phyloP scores from a whole-genome alignment of 1,140 invertebrate species.

The Zaprionus capensis region DNA sequence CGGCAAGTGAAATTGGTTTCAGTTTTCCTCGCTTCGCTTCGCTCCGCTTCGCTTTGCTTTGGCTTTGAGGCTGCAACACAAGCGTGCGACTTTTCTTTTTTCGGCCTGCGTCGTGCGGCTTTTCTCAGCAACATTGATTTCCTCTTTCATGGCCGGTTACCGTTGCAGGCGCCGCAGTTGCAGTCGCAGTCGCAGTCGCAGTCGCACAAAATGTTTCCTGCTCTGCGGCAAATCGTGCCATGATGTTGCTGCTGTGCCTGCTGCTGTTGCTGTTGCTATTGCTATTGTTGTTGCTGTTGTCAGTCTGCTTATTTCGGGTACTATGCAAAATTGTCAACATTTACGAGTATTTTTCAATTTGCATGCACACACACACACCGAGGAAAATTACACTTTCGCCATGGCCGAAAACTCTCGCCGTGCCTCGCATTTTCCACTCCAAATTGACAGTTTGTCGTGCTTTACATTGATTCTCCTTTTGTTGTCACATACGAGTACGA shows the following conservation, averaged over 20 bases:
- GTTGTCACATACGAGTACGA: neutral
- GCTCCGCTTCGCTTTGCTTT: neutral
- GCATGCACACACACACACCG: slow-evolving; percentile 24
- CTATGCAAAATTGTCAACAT: slow-evolving; percentile 56
- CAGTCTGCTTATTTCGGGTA: slow-evolving; percentile 38
- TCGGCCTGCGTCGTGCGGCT: slow-evolving; percentile 31
- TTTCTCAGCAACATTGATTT: slow-evolving; percentile 72
- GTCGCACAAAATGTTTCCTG: slow-evolving; percentile 66
- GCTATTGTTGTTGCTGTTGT: slow-evolving; percentile 31
- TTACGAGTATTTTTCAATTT: slow-evolving; percentile 45
- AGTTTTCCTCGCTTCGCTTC: slow-evolving; percentile 34
- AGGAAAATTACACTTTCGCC: slow-evolving; percentile 42
- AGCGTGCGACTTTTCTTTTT: slow-evolving; percentile 73
- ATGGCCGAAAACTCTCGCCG: slow-evolving; percentile 10
- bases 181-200: slow-evolving; percentile 25
- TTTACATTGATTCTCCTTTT: slow-evolving; percentile 29
- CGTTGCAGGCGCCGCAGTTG: slow-evolving; percentile 5
- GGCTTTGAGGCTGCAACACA: slow-evolving; percentile 31
- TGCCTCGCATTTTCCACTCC: slow-evolving; percentile 14
- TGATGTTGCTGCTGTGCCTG: slow-evolving; percentile 21
- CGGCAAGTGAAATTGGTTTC: slow-evolving; percentile 73
- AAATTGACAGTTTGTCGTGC: slow-evolving; percentile 40
- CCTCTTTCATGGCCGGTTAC: slow-evolving; percentile 75
- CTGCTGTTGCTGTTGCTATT: slow-evolving; percentile 10
- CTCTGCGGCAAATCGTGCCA: slow-evolving; percentile 63